phyloP scores from a whole-genome alignment of 2,797 vertebrate genomes.

The Clarias pachynema region DNA sequence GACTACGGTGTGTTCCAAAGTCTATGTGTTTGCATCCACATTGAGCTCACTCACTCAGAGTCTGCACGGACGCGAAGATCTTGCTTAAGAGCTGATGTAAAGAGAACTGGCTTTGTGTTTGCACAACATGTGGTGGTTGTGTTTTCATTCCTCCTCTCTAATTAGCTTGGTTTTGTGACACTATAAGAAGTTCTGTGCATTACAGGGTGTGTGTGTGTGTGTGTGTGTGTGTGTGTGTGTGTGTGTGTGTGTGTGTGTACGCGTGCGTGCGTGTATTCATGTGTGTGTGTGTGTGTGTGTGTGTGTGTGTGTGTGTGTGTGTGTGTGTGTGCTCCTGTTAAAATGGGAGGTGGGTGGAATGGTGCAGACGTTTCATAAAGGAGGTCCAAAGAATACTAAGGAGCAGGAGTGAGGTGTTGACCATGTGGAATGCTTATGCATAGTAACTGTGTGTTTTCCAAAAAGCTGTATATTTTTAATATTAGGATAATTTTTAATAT shows the following conservation, averaged over 20 bases:
- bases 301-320: slow-evolving; percentile 19
- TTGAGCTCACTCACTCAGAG: slow-evolving; percentile 16
- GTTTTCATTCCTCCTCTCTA: slow-evolving; percentile 63
- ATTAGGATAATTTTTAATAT: too few species aligned
- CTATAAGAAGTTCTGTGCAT: slow-evolving; percentile 16
- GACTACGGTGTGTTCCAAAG: not conserved
- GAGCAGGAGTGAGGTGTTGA: not conserved
- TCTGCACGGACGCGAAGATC: slow-evolving; percentile 23
- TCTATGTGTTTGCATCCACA: not conserved
- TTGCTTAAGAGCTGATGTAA: slow-evolving; percentile 52
- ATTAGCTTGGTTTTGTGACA: slow-evolving; percentile 61
- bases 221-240: not conserved
- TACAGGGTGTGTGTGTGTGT: not conserved
- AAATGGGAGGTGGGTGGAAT: not conserved
- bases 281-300: not conserved
- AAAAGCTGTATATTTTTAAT: not conserved
- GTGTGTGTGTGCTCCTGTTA: not conserved
- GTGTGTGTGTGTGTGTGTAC: slow-evolving; percentile 17
- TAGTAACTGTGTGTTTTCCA: not conserved
- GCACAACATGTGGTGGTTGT: slow-evolving; percentile 57
- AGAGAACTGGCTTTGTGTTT: slow-evolving; percentile 62
- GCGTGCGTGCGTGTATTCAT: slow-evolving; percentile 14
- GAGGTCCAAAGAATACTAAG: slow-evolving; percentile 28
- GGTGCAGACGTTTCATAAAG: slow-evolving; percentile 21
- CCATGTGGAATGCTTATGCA: not conserved